A percentile compares a stretch with the other conserved stretches of the same genome.
These are phyloP conservation scores for Ophion slaviceki DNA, from an alignment of 2,888 invertebrate genomes.

Conservation along the genomic window DNA sequence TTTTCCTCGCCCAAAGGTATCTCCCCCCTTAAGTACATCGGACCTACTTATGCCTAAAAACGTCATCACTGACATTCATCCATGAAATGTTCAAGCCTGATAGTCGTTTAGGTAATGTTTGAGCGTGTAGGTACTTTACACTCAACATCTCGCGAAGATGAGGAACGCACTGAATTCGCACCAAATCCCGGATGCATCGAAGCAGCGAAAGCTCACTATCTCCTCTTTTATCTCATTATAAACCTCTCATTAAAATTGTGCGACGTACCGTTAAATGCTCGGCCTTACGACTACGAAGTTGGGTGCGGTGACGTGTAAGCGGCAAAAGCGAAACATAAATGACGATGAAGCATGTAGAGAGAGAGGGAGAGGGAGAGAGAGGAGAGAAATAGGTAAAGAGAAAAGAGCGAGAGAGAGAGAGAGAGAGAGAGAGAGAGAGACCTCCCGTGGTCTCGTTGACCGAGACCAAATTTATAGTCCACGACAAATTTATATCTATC, in stretches of 20 bases:
- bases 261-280: slow-evolving; percentile 65
- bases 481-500: slow-evolving; percentile 66
- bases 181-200: not conserved
- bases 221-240: slow-evolving; percentile 58
- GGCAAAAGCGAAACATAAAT: slow-evolving; percentile 62
- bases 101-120: no score
- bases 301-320: slow-evolving; percentile 52
- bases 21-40: no score
- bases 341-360: slow-evolving; percentile 48
- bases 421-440: slow-evolving; percentile 35
- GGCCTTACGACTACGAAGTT: slow-evolving; percentile 65
- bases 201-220: slow-evolving; percentile 20
- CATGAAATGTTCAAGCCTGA: no score
- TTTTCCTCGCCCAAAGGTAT: no score
- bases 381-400: slow-evolving; percentile 27
- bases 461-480: slow-evolving; percentile 65
- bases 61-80: no score
- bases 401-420: slow-evolving; percentile 40
- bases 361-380: slow-evolving; percentile 37
- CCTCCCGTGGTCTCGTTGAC: slow-evolving; percentile 66
- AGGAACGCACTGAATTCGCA: not conserved
- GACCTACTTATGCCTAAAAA: no score
- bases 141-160: no score
- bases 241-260: slow-evolving; percentile 65
- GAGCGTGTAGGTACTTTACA: no score